Evolutionary conservation across 2,113 vertebrate species (phyloP).

Genomic region (Paedocypris sp.): DNA sequence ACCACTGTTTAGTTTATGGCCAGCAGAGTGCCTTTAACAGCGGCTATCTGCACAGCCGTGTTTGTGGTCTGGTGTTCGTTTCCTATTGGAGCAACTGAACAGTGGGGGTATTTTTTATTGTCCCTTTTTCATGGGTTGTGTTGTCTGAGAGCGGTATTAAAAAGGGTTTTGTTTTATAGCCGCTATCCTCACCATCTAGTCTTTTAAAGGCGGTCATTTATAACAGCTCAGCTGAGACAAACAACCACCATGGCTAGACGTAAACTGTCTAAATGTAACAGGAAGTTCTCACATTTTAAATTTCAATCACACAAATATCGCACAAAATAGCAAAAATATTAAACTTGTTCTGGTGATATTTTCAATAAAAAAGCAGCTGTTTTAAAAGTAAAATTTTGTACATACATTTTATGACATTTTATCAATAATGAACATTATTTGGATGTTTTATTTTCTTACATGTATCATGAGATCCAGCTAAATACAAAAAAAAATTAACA

Average conservation of each 20-base stretch:
- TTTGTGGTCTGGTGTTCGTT: not conserved
- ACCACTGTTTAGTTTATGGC: conserved; percentile 9
- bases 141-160: conserved; percentile 7
- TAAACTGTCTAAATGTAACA: too few relatives aligned
- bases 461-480: too few relatives aligned
- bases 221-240: not conserved
- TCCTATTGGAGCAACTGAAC: not conserved
- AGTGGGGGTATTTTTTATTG: not conserved
- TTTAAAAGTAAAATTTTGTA: too few relatives aligned
- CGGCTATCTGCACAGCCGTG: not conserved
- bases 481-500: too few relatives aligned
- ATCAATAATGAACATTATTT: too few relatives aligned
- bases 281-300: too few relatives aligned
- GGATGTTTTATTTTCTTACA: too few relatives aligned
- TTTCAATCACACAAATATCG: too few relatives aligned
- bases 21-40: conserved; percentile 2
- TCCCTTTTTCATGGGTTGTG: conserved; percentile 21
- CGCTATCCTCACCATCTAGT: not conserved
- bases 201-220: not conserved
- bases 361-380: too few relatives aligned
- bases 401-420: too few relatives aligned
- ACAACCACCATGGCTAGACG: not conserved
- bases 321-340: too few relatives aligned
- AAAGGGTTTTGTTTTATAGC: conserved; percentile 18
- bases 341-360: too few relatives aligned